A percentile compares a stretch with the other conserved stretches of the same genome.
Conservation (phyloP, 2,797 vertebrate species). For the Cirrhinus mrigala region DNA sequence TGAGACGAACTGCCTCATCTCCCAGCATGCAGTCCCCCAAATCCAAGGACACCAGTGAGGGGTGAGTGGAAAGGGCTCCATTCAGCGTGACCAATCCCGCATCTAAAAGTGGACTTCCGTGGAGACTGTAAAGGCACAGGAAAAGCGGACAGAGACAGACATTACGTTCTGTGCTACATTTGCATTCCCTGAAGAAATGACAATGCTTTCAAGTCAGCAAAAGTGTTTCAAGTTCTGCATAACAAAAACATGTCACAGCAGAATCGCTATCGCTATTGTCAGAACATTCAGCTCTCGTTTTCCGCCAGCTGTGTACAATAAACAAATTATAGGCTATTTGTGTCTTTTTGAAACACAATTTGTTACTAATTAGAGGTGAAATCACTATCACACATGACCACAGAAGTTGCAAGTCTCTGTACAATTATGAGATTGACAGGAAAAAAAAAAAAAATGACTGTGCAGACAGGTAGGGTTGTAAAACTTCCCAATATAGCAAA, state of each 20-base stretch:
- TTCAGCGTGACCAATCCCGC: slow-evolving; percentile 90
- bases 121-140: slow-evolving; percentile 79
- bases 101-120: slow-evolving; percentile 91
- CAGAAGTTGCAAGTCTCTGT: background rate
- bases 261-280: background rate
- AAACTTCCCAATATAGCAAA: background rate
- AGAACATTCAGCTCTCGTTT: background rate
- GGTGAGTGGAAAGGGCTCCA: slow-evolving; percentile 88
- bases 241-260: background rate
- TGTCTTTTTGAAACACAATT: background rate
- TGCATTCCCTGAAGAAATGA: background rate
- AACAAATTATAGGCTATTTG: background rate
- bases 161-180: slow-evolving; percentile 11
- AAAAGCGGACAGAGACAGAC: background rate
- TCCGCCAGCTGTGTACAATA: background rate
- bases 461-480: too few relatives aligned
- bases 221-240: background rate
- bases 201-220: background rate
- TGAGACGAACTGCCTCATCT: slow-evolving; percentile 90
- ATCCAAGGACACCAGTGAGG: slow-evolving; percentile 91
- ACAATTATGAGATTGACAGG: background rate
- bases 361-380: background rate
- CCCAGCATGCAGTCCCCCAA: slow-evolving; percentile 96
- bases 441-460: background rate
- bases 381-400: background rate